phyloP scores from a whole-genome alignment of 2,888 invertebrate genomes.

The Yponomeuta cagnagella region DNA sequence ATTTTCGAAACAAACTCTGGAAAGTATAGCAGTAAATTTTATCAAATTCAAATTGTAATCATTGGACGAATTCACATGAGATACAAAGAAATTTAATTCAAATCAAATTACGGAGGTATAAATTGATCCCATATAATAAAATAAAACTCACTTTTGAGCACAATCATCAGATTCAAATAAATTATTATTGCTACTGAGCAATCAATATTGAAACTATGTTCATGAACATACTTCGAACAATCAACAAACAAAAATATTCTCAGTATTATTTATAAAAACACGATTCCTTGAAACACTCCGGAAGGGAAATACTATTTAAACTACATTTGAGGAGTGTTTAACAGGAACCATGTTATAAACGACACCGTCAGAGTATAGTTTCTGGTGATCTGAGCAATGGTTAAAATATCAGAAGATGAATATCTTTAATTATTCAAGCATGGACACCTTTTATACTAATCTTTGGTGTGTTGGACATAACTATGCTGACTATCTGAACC shows the following conservation, averaged over 20 bases:
- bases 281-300: no score
- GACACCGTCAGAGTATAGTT: no score
- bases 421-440: slow-evolving; percentile 37
- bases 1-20: slow-evolving; percentile 18
- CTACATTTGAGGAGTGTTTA: no score
- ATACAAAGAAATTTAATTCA: slow-evolving; percentile 26
- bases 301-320: no score
- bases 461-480: slow-evolving; percentile 70
- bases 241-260: slow-evolving; percentile 4
- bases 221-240: slow-evolving; percentile 15
- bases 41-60: not conserved
- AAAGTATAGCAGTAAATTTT: not conserved
- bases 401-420: slow-evolving; percentile 4
- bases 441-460: slow-evolving; percentile 63
- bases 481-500: slow-evolving; percentile 42
- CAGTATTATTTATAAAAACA: not conserved
- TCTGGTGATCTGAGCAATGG: not conserved
- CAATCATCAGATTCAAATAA: slow-evolving; percentile 52
- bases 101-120: slow-evolving; percentile 44
- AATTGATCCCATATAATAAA: slow-evolving; percentile 53
- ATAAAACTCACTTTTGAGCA: slow-evolving; percentile 63
- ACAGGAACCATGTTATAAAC: no score
- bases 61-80: slow-evolving; percentile 11
- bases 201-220: slow-evolving; percentile 34
- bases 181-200: slow-evolving; percentile 62